Conservation (phyloP, 2,113 vertebrate species). For the Mohoua ochrocephala region DNA sequence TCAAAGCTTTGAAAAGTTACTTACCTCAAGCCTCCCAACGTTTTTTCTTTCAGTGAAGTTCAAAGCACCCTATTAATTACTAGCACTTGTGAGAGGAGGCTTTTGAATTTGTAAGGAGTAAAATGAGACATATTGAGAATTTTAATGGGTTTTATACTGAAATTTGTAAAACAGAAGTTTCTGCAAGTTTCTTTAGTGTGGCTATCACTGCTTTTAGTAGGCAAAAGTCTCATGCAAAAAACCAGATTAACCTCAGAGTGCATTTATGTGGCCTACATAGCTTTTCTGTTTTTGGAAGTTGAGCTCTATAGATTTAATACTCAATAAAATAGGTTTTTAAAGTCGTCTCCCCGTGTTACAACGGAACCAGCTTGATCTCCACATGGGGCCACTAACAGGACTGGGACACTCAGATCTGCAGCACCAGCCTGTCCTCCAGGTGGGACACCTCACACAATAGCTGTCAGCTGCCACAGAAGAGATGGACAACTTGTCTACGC, state of each 20-base stretch:
- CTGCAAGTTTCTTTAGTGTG: background rate
- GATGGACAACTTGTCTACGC: background rate
- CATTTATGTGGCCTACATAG: background rate
- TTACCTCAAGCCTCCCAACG: constrained; percentile 26
- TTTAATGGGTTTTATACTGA: constrained; percentile 30
- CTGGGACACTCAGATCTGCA: background rate
- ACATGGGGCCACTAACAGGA: background rate
- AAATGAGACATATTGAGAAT: constrained; percentile 39
- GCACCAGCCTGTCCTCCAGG: background rate
- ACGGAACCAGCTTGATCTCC: background rate
- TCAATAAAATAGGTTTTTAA: constrained; percentile 1
- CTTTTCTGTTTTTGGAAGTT: background rate
- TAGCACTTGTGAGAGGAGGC: constrained; percentile 29
- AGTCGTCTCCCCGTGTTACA: background rate
- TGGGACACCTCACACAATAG: background rate
- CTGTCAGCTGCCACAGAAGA: background rate
- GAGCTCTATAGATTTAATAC: background rate
- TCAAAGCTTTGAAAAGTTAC: constrained; percentile 59
- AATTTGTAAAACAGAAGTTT: constrained; percentile 39
- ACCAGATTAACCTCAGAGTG: background rate
- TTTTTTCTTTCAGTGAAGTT: constrained; percentile 39
- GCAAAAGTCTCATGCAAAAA: background rate
- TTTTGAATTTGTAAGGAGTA: constrained; percentile 55
- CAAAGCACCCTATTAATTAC: constrained; percentile 62
- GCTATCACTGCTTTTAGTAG: background rate